These are phyloP conservation scores for Therioaphis trifolii DNA, from an alignment of 2,888 invertebrate species.

Conservation along the genomic window DNA sequence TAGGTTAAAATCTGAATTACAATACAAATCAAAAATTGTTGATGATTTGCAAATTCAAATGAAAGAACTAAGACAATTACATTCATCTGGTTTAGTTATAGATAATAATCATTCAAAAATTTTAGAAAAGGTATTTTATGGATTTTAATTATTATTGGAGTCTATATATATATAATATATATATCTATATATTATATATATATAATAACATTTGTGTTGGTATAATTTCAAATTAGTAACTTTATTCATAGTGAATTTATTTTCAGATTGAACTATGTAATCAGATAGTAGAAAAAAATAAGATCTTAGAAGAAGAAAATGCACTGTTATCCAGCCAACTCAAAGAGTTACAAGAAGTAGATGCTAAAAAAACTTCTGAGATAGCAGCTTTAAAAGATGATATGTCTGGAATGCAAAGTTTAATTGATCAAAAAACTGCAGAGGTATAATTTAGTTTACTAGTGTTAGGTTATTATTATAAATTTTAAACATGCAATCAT, in stretches of 20 bases:
- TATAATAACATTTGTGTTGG: neutral
- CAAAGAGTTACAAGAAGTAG: slow-evolving; percentile 43
- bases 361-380: slow-evolving; percentile 42
- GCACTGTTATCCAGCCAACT: slow-evolving; percentile 3
- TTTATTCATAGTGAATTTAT: neutral
- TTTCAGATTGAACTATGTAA: slow-evolving; percentile 25
- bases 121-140: slow-evolving; percentile 44
- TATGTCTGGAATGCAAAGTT: slow-evolving; percentile 56
- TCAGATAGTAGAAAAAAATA: slow-evolving; percentile 50
- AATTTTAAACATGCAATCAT: too few relatives aligned
- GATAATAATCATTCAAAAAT: slow-evolving; percentile 54
- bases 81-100: slow-evolving; percentile 14
- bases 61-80: slow-evolving; percentile 52
- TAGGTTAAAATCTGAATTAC: slow-evolving; percentile 53
- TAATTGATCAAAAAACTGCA: slow-evolving; percentile 57
- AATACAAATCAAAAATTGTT: slow-evolving; percentile 50
- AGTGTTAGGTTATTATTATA: too few relatives aligned
- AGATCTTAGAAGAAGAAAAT: slow-evolving; percentile 53
- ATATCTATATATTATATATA: too few relatives aligned
- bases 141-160: too few relatives aligned
- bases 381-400: slow-evolving; percentile 50
- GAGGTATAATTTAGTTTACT: slow-evolving; percentile 28
- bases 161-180: neutral
- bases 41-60: slow-evolving; percentile 57
- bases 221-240: neutral